Evolutionary conservation across 2,113 vertebrate genomes (phyloP).

Genomic region (Silurus meridionalis): DNA sequence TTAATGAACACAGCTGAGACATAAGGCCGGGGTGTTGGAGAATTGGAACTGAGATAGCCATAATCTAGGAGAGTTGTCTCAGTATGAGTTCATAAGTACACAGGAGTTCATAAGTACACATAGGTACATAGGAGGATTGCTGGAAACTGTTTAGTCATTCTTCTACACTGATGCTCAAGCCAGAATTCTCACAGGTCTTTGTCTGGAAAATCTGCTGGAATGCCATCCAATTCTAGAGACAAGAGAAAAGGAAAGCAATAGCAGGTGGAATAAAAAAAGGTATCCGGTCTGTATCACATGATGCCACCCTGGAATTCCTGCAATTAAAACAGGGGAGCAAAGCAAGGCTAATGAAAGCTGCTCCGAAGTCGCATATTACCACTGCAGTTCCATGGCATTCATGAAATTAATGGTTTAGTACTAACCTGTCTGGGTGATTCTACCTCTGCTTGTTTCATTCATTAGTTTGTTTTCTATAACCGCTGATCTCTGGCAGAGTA

Average conservation of each 20-base stretch:
- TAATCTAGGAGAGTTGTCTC: constrained; percentile 11
- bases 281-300: constrained; percentile 70
- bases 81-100: constrained; percentile 10
- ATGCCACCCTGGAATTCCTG: constrained; percentile 68
- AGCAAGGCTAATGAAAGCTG: constrained; percentile 49
- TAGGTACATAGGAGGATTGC: background rate
- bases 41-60: constrained; percentile 8
- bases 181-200: constrained; percentile 66
- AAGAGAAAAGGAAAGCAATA: constrained; percentile 65
- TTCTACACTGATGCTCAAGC: constrained; percentile 62
- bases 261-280: constrained; percentile 66
- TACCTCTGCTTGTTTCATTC: constrained; percentile 35
- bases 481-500: background rate
- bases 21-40: constrained; percentile 5
- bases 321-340: constrained; percentile 58
- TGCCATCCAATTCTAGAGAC: constrained; percentile 69
- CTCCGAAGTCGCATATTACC: constrained; percentile 54
- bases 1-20: constrained; percentile 27
- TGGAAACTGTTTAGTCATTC: constrained; percentile 60
- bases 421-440: constrained; percentile 13
- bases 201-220: constrained; percentile 62
- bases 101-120: constrained; percentile 3
- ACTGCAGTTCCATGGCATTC: constrained; percentile 58
- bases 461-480: background rate
- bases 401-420: constrained; percentile 49